Conservation (phyloP, 2,797 vertebrate species). For the Protonibea diacanthus region DNA sequence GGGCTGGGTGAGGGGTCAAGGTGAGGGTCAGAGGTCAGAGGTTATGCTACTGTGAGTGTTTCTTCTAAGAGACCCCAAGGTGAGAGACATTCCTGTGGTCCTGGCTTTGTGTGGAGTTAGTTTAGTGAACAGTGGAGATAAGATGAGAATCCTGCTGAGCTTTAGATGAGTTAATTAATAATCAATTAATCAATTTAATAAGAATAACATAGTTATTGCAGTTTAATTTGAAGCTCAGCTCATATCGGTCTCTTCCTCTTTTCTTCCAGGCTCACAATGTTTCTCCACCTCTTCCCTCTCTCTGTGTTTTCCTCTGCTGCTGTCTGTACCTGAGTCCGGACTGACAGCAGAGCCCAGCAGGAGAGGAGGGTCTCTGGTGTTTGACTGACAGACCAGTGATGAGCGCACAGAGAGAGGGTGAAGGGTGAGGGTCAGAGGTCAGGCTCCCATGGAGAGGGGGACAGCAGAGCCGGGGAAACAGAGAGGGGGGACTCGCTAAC, state of each 20-base stretch:
- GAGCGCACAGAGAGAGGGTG: conserved; percentile 68
- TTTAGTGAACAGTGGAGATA: not conserved
- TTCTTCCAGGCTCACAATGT: conserved; percentile 15
- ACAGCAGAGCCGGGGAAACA: conserved; percentile 30
- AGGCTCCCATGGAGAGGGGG: conserved; percentile 62
- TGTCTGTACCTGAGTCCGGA: conserved; percentile 63
- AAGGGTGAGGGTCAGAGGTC: conserved; percentile 79
- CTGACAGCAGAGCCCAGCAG: conserved; percentile 67
- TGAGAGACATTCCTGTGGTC: conserved; percentile 47
- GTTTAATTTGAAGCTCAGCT: not conserved
- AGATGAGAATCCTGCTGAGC: not conserved
- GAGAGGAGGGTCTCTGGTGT: conserved; percentile 68
- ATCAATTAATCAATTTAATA: not conserved
- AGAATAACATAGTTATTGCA: not conserved
- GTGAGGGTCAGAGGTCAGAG: conserved; percentile 51
- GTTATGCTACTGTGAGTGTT: conserved; percentile 63
- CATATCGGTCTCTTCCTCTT: not conserved
- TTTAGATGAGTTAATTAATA: not conserved
- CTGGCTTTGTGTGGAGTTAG: conserved; percentile 16
- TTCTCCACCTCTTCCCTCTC: conserved; percentile 31
- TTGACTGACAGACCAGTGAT: conserved; percentile 80
- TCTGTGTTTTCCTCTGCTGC: conserved; percentile 38
- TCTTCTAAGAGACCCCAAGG: conserved; percentile 29
- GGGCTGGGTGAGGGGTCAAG: conserved; percentile 43
- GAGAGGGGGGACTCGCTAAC: conserved; percentile 63